Evolutionary conservation across 2,113 vertebrate species (phyloP), one percentile per base, ranked within the genome.

Genomic region (Elachura formosa): DNA sequence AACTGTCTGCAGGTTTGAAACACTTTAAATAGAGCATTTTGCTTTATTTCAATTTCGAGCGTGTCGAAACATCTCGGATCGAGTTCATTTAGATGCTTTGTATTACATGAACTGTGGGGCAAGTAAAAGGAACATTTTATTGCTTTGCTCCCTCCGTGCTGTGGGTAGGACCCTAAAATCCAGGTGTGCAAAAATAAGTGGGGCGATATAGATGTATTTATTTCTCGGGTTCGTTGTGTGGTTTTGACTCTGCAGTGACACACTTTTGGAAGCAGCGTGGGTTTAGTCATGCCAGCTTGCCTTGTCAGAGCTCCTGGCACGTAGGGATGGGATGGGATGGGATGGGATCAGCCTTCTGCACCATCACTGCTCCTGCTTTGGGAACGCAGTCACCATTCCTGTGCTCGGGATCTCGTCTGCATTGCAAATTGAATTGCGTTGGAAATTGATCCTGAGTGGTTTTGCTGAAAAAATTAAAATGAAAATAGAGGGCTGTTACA

Each of bases 11-110:
- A 81, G 64, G 54, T 91, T 86, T 78, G 48, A 89, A 84, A 49
- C 81, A 61, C n/a, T 94, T 77, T 73, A 90, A 90, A 41, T 71
- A 45, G 54, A 41, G 63, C 64, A 77, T 88, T 93, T 85, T 91
- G 59, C 76, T 84, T 72, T 82, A 31, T 72, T 87, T 92, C 41
- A 20, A 10, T 78, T 94, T 64, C 1, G 29, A 89, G 54, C 66
- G 1, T 81, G 58, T 88, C 0, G 1, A 84, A 92, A 79, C 75
- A 80, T 55, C 72, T 43, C n/a, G 4, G 67, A 93, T 71, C 15
- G 5, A 28, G 61, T 82, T 84, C 36, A 52, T 87, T 87, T 64
- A 43, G 81, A 8, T 68, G 24, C 66, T 74, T 74, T 87, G 49
- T 84, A 74, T 61, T 34, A 24, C 23, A 0, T 36, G 33, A 81